Conservation (phyloP, 2,888 invertebrate genomes). For the Cordylochernes scorpioides region DNA sequence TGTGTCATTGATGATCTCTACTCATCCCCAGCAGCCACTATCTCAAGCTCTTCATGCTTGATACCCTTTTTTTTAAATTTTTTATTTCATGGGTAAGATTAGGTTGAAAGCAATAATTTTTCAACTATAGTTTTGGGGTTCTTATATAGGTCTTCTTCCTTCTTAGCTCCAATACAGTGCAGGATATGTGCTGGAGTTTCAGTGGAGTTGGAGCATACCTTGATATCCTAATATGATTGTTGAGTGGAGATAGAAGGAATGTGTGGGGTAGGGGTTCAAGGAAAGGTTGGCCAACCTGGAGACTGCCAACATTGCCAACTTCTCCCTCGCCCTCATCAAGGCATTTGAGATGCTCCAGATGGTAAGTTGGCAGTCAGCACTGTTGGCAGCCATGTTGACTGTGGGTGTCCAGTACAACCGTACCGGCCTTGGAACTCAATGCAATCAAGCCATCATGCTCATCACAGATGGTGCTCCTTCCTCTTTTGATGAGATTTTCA, state of each 20-base stretch:
- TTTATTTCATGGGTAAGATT: background rate
- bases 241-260: background rate
- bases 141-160: too few relatives aligned
- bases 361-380: too few relatives aligned
- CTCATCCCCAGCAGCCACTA: too few relatives aligned
- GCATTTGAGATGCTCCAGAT: slow-evolving; percentile 54
- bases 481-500: slow-evolving; percentile 70
- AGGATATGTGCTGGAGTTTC: too few relatives aligned
- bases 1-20: too few relatives aligned
- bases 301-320: slow-evolving; percentile 53
- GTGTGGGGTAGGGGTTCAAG: slow-evolving; percentile 41
- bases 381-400: too few relatives aligned
- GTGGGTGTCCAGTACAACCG: slow-evolving; percentile 3
- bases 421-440: slow-evolving; percentile 42
- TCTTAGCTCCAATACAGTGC: background rate
- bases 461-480: slow-evolving; percentile 92
- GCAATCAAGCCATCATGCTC: slow-evolving; percentile 95
- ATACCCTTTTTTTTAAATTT: background rate
- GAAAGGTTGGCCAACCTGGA: slow-evolving; percentile 36
- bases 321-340: slow-evolving; percentile 46
- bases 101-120: background rate
- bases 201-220: too few relatives aligned
- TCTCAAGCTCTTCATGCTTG: too few relatives aligned
- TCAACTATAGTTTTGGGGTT: too few relatives aligned
- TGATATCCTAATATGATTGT: too few relatives aligned